Conservation (phyloP, 2,113 vertebrate genomes). For the Rhinoderma darwinii region DNA sequence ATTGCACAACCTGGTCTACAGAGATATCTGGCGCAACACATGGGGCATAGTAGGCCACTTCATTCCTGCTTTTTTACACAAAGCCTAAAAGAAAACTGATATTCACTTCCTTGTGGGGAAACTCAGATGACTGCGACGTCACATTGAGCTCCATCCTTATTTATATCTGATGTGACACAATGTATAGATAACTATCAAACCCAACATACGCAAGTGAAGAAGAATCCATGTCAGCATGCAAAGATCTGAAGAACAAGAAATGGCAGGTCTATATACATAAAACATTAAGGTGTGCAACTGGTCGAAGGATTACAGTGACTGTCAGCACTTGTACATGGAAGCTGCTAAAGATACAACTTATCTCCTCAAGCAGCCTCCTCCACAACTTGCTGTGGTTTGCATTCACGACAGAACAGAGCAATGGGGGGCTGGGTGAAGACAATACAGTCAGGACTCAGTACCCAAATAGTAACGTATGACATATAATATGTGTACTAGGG, state of each 20-base stretch:
- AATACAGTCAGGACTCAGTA: constrained; percentile 30
- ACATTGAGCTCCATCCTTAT: background rate
- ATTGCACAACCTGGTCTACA: constrained; percentile 25
- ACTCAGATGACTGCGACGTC: background rate
- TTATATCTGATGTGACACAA: background rate
- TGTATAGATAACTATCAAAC: background rate
- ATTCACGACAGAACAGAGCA: constrained; percentile 12
- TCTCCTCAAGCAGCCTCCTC: constrained; percentile 67
- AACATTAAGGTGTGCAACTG: background rate
- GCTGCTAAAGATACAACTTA: constrained; percentile 69
- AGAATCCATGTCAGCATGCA: background rate
- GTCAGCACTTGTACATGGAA: constrained; percentile 51
- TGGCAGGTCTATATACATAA: background rate
- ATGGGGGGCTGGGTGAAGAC: background rate
- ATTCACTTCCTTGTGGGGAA: background rate
- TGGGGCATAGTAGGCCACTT: background rate
- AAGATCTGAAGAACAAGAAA: background rate
- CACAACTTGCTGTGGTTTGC: constrained; percentile 65
- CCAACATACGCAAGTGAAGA: background rate
- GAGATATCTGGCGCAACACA: background rate
- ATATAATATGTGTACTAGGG: background rate
- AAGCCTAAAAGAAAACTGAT: background rate
- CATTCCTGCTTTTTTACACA: constrained; percentile 2
- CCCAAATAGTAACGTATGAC: background rate
- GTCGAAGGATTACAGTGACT: constrained; percentile 21